Evolutionary conservation across 2,797 vertebrate species (phyloP).

Genomic region (Acropternis orthonyx): DNA sequence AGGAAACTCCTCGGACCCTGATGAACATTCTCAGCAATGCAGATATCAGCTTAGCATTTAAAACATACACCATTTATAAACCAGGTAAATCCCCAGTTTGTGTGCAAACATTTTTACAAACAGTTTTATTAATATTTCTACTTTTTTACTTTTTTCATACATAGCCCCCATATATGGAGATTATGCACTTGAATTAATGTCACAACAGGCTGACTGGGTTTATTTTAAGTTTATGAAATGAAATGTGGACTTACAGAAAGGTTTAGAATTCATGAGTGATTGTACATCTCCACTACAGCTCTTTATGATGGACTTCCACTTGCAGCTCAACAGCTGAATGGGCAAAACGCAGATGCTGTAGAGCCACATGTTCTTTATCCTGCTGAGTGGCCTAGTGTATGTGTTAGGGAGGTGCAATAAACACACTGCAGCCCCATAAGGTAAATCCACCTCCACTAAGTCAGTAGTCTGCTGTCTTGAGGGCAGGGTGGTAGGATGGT

Average conservation of each 20-base stretch:
- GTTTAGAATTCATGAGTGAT: not conserved
- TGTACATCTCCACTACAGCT: not conserved
- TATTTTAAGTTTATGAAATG: not conserved
- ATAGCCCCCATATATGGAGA: not conserved
- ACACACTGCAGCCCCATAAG: not conserved
- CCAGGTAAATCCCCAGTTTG: slow-evolving; percentile 72
- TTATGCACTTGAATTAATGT: not conserved
- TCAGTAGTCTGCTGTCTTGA: not conserved
- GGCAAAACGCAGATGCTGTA: accelerated
- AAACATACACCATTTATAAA: slow-evolving; percentile 86
- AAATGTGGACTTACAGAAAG: not conserved
- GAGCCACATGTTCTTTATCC: not conserved
- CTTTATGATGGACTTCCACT: not conserved
- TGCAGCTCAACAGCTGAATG: not conserved
- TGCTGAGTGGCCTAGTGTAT: not conserved
- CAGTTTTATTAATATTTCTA: not conserved
- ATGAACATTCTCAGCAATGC: slow-evolving; percentile 84
- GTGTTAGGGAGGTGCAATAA: not conserved
- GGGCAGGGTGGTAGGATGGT: not conserved
- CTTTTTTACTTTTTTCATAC: not conserved
- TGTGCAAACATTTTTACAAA: not conserved
- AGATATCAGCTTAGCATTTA: slow-evolving; percentile 82
- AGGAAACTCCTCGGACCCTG: slow-evolving; percentile 80
- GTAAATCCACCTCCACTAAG: not conserved
- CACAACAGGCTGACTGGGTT: not conserved